These are phyloP conservation scores for Darwinula stevensoni DNA, from an alignment of 2,888 invertebrate species.

Conservation along the genomic window DNA sequence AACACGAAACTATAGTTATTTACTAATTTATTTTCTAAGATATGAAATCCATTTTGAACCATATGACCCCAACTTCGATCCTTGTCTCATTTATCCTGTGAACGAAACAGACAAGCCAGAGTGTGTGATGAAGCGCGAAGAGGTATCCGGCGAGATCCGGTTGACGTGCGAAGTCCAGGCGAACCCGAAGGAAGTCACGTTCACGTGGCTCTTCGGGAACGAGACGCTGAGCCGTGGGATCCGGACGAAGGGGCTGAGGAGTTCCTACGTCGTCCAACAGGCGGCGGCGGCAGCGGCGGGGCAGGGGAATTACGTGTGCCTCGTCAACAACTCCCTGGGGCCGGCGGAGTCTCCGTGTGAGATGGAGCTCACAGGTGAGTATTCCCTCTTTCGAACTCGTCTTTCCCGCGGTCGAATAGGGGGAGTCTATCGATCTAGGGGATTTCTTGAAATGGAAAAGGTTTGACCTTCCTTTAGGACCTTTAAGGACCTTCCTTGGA, in stretches of 20 bases:
- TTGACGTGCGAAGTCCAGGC: slow-evolving; percentile 49
- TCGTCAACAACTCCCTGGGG: slow-evolving; percentile 56
- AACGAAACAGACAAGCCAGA: slow-evolving; percentile 44
- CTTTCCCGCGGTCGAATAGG: too few relatives aligned
- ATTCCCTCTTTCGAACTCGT: background rate
- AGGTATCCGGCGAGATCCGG: slow-evolving; percentile 38
- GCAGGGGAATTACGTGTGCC: slow-evolving; percentile 48
- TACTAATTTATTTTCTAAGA: too few relatives aligned
- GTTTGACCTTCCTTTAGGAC: too few relatives aligned
- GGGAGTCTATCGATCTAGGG: too few relatives aligned
- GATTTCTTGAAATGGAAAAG: too few relatives aligned
- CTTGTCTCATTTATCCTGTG: too few relatives aligned
- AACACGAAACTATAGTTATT: too few relatives aligned
- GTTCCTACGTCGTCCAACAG: slow-evolving; percentile 31
- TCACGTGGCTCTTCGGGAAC: slow-evolving; percentile 45
- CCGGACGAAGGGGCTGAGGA: slow-evolving; percentile 22
- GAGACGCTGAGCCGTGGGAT: slow-evolving; percentile 44
- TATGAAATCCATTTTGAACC: too few relatives aligned
- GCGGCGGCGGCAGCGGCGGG: slow-evolving; percentile 29
- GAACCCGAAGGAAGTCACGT: slow-evolving; percentile 44
- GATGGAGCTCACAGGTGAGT: slow-evolving; percentile 22
- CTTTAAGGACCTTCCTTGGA: too few relatives aligned
- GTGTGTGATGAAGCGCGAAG: slow-evolving; percentile 42
- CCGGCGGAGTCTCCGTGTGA: slow-evolving; percentile 21
- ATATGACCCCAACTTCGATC: too few relatives aligned